Evolutionary conservation across 2,797 vertebrate species (phyloP), one percentile per base, ranked within the genome.

Genomic region (Tamandua tetradactyla): DNA sequence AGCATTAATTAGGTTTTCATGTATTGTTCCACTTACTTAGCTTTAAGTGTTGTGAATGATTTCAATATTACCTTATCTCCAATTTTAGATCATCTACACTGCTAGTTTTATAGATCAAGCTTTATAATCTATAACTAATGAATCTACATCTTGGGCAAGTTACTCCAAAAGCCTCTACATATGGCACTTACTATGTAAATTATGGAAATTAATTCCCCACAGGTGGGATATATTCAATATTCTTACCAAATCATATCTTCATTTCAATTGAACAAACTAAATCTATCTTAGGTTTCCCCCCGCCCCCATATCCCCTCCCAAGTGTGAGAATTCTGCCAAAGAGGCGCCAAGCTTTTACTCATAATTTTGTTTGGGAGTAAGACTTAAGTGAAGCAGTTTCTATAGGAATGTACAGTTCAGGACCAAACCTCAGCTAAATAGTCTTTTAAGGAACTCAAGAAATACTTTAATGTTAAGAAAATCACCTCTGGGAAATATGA

Each of bases 101-200:
- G 76, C 25, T 79, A 18, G 37, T n/a, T n/a, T n/a, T n/a, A n/a
- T n/a, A 62, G 27, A 85, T 71, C 18, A 64, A 84, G 57, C 80
- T 96, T 96, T 96, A 94, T 82, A 75, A 91, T 89, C 71, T 95
- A 76, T 80, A 91, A 83, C 84, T 91, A 91, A 66, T 66, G 81
- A 96, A 91, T 82, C 75, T n/a, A 25, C 52, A 74, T 74, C 27
- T 89, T 42, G 61, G 74, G 32, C 35, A 75, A 91, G 61, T 17
- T 49, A 76, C 71, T 93, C 18, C 86, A 81, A 76, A 71, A 59
- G 81, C 32, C 71, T 83, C 40, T 10, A 25, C 3, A 94, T 0
- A 0, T 92, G 25, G 66, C 87, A 30, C 18, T 64, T 72, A 92
- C n/a, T 17, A 61, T 1, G 91, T 7, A 57, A 74, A 83, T 86